Evolutionary conservation across 1,140 invertebrate genomes (phyloP).

Genomic region (Apolygus lucorum): DNA sequence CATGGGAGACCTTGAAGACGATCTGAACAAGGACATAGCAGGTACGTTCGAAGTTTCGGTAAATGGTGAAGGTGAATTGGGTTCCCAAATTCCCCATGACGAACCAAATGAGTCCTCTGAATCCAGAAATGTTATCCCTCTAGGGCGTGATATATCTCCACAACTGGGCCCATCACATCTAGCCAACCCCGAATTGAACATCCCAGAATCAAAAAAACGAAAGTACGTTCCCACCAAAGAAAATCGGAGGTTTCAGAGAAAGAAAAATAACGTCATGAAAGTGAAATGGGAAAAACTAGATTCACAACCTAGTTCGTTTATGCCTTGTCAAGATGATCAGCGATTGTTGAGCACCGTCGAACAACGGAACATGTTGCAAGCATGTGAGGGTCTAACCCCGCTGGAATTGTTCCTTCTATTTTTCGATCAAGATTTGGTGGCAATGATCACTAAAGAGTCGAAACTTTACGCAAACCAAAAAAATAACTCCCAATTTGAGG

Average conservation of each 20-base stretch:
- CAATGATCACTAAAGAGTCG: neutral
- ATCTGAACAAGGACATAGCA: constrained; percentile 13
- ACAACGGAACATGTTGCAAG: neutral
- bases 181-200: no score
- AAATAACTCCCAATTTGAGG: neutral
- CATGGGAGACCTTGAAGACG: neutral
- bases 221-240: constrained; percentile 1
- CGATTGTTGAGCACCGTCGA: neutral
- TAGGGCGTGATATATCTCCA: no score
- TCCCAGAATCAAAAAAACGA: constrained; percentile 20
- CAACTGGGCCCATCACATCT: no score
- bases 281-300: neutral
- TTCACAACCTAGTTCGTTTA: neutral
- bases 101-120: no score
- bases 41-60: constrained; percentile 23
- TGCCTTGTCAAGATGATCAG: neutral
- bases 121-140: no score
- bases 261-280: neutral
- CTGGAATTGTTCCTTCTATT: neutral
- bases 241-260: no score
- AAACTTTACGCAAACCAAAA: neutral
- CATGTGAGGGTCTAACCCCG: neutral
- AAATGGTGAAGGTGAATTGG: neutral
- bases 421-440: neutral
- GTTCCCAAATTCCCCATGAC: constrained; percentile 15